Conservation (phyloP, 2,888 invertebrate species). For the Maniola hyperantus region DNA sequence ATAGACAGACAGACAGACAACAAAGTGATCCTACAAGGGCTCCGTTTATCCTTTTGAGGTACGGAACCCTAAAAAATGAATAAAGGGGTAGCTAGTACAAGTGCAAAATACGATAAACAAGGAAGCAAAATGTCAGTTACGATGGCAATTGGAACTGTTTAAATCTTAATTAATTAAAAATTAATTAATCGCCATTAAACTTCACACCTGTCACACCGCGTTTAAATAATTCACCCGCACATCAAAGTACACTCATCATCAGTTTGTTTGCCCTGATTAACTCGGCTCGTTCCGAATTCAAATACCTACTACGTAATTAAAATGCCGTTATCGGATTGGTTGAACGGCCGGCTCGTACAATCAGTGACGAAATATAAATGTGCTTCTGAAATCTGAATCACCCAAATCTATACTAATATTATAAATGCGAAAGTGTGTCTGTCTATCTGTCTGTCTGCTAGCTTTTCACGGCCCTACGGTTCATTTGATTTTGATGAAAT, state of each 20-base stretch:
- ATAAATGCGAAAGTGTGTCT: too few relatives aligned
- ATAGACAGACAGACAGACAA: too few relatives aligned
- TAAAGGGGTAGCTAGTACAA: too few relatives aligned
- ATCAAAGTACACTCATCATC: slow-evolving; percentile 21
- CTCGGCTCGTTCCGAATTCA: slow-evolving; percentile 28
- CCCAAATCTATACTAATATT: too few relatives aligned
- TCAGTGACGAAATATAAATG: not conserved
- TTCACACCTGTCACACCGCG: not conserved
- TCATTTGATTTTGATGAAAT: too few relatives aligned
- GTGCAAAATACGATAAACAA: too few relatives aligned
- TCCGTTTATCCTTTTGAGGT: too few relatives aligned
- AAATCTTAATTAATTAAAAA: slow-evolving; percentile 7
- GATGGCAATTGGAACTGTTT: not conserved
- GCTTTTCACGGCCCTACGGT: too few relatives aligned
- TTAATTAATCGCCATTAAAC: slow-evolving; percentile 8
- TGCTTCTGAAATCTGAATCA: too few relatives aligned
- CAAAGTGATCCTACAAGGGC: too few relatives aligned
- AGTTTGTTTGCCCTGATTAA: slow-evolving; percentile 19
- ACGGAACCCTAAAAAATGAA: too few relatives aligned
- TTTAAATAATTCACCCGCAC: slow-evolving; percentile 12
- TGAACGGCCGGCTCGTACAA: slow-evolving; percentile 10
- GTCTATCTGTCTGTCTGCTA: too few relatives aligned
- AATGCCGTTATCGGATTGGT: slow-evolving; percentile 21
- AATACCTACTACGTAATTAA: slow-evolving; percentile 32
- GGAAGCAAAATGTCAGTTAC: not conserved